Evolutionary conservation across 2,888 invertebrate genomes (phyloP).

Genomic region (Girardia tigrina): DNA sequence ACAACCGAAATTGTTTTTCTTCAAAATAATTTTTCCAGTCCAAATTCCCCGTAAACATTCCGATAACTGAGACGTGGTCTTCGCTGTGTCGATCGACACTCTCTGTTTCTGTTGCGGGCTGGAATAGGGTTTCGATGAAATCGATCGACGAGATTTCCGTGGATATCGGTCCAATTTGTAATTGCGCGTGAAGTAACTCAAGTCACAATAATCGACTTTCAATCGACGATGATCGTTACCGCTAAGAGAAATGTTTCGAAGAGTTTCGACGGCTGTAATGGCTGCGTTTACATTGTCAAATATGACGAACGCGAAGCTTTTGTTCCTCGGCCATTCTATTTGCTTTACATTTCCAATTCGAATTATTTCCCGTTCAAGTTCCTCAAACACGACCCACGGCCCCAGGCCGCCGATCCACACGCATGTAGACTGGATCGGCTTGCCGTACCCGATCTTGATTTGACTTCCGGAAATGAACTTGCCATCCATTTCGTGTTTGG

Average conservation of each 20-base stretch:
- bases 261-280: constrained; percentile 68
- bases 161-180: neutral
- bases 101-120: neutral
- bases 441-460: constrained; percentile 96
- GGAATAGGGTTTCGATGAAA: constrained; percentile 17
- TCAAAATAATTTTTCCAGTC: constrained; percentile 84
- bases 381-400: constrained; percentile 81
- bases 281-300: constrained; percentile 94
- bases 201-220: constrained; percentile 88
- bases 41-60: constrained; percentile 59
- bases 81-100: constrained; percentile 36
- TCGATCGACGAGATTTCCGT: neutral
- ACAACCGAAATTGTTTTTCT: constrained; percentile 86
- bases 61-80: constrained; percentile 45
- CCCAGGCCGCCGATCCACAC: constrained; percentile 96
- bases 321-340: constrained; percentile 88
- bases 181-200: constrained; percentile 43
- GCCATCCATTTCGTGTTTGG: constrained; percentile 84
- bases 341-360: constrained; percentile 91
- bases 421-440: constrained; percentile 86
- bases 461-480: constrained; percentile 94
- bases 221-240: constrained; percentile 73
- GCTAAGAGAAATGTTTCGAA: constrained; percentile 56
- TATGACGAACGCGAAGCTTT: constrained; percentile 79
- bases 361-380: constrained; percentile 85